These are phyloP conservation scores for Lerema accius DNA, from an alignment of 1,140 invertebrate genomes.

Conservation along the genomic window DNA sequence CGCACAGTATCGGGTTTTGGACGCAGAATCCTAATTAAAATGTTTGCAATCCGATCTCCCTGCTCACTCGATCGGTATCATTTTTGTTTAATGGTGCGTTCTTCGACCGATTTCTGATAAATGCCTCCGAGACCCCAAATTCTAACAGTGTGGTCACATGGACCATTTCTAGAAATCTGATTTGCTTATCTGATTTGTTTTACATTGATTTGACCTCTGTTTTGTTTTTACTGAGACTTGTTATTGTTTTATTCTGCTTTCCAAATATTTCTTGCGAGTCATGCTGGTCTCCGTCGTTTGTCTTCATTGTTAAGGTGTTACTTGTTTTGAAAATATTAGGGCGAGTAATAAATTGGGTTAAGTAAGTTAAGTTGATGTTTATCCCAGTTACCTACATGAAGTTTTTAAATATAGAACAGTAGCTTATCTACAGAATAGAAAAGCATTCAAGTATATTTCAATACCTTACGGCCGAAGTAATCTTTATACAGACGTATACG, in stretches of 20 bases:
- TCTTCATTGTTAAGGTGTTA: background rate
- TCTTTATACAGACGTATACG: too few relatives aligned
- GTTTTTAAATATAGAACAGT: too few relatives aligned
- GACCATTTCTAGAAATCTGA: constrained; percentile 26
- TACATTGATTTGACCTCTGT: background rate
- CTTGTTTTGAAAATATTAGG: background rate
- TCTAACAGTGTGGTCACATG: constrained; percentile 10
- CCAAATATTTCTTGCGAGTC: background rate
- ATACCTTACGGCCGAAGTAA: too few relatives aligned
- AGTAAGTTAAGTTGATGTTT: too few relatives aligned
- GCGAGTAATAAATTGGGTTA: too few relatives aligned
- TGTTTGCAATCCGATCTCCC: constrained; percentile 66
- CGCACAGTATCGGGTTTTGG: constrained; percentile 19
- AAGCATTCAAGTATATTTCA: too few relatives aligned
- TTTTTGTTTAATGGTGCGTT: constrained; percentile 75
- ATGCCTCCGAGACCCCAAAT: constrained; percentile 34
- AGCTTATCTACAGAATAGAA: too few relatives aligned
- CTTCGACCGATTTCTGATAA: constrained; percentile 48
- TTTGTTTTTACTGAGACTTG: background rate
- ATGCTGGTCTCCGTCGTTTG: background rate
- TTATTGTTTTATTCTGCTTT: background rate
- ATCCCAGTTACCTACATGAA: too few relatives aligned
- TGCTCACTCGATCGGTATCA: constrained; percentile 69
- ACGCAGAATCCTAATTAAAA: constrained; percentile 71
- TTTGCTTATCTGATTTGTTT: constrained; percentile 17